These are phyloP conservation scores for Scrobipalpa atriplicella DNA, from an alignment of 2,888 invertebrate genomes.

Conservation along the genomic window DNA sequence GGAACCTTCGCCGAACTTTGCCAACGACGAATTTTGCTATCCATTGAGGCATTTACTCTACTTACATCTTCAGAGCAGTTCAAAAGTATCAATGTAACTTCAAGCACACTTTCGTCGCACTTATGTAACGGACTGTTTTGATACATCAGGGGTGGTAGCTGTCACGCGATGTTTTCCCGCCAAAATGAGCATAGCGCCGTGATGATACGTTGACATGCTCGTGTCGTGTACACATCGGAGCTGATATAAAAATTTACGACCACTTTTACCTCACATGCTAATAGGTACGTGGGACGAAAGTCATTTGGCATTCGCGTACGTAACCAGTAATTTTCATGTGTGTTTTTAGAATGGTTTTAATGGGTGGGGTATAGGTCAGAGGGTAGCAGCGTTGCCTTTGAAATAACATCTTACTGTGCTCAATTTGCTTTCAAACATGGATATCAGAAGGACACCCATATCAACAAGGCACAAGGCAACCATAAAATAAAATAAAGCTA, in stretches of 20 bases:
- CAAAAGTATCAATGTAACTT: background rate
- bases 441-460: too few species aligned
- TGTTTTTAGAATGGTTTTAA: background rate
- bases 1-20: background rate
- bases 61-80: background rate
- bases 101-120: background rate
- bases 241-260: slow-evolving; percentile 72
- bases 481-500: too few species aligned
- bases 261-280: slow-evolving; percentile 57
- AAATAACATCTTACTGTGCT: too few species aligned
- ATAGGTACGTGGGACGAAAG: slow-evolving; percentile 43
- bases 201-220: slow-evolving; percentile 60
- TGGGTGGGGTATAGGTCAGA: background rate
- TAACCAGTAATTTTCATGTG: slow-evolving; percentile 22
- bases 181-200: slow-evolving; percentile 48
- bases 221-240: slow-evolving; percentile 32
- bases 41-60: background rate
- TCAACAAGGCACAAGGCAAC: too few species aligned
- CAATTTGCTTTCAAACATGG: too few species aligned
- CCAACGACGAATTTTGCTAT: background rate
- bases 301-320: slow-evolving; percentile 33
- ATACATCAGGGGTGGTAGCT: slow-evolving; percentile 35
- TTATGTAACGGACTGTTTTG: background rate
- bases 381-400: too few species aligned
- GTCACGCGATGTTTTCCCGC: slow-evolving; percentile 64